A percentile compares a stretch with the other conserved stretches of the same genome.
phyloP scores from a whole-genome alignment of 2,888 invertebrate species.

The Diachrysia chrysitis region DNA sequence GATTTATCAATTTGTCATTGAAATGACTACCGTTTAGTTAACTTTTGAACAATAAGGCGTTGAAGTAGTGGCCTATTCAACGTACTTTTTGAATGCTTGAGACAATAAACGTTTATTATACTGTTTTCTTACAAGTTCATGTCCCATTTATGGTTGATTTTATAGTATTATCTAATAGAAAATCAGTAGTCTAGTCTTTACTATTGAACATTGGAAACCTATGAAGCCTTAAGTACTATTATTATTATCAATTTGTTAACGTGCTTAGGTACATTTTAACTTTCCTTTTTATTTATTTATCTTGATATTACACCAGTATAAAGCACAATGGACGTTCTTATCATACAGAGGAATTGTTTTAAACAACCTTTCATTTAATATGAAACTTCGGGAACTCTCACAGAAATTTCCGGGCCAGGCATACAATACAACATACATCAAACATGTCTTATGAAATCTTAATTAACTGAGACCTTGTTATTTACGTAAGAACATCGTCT shows the following conservation, averaged over 20 bases:
- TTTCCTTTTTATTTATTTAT: not conserved
- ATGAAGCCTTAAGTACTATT: not conserved
- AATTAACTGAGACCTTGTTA: not conserved
- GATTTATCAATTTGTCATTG: slow-evolving; percentile 19
- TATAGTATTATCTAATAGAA: too few relatives aligned
- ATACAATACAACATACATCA: slow-evolving; percentile 4
- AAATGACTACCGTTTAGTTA: slow-evolving; percentile 21
- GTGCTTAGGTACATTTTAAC: not conserved
- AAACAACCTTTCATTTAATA: not conserved
- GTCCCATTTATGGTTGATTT: too few relatives aligned
- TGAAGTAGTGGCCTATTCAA: not conserved
- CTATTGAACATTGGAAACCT: too few relatives aligned
- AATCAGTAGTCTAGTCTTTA: too few relatives aligned
- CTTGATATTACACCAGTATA: not conserved
- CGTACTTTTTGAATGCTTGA: not conserved
- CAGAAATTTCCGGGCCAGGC: slow-evolving; percentile 4
- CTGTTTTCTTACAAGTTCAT: too few relatives aligned
- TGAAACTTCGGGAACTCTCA: slow-evolving; percentile 1
- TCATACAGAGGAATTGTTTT: slow-evolving; percentile 1
- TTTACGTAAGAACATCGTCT: not conserved
- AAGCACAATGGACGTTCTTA: not conserved
- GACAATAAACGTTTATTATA: not conserved
- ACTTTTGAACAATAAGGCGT: not conserved
- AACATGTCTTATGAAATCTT: slow-evolving; percentile 5
- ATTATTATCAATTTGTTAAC: not conserved